Evolutionary conservation across 2,797 vertebrate genomes (phyloP).

Genomic region (Siniperca obscura): DNA sequence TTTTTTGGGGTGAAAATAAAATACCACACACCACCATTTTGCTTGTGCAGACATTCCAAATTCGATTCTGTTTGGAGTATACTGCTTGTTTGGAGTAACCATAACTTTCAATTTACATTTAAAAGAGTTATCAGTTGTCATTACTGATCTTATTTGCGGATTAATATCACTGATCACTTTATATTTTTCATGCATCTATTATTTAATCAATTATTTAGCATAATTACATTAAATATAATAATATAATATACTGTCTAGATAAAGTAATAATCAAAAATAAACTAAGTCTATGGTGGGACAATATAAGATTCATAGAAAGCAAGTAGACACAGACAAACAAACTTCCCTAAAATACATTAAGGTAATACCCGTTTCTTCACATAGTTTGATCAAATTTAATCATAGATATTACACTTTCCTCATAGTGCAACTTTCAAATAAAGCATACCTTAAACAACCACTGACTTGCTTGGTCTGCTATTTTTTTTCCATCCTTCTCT

Average conservation of each 20-base stretch:
- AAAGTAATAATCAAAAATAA: background rate
- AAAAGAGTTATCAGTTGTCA: too few relatives aligned
- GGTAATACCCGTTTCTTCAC: background rate
- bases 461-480: too few relatives aligned
- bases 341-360: background rate
- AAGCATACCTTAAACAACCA: too few relatives aligned
- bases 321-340: background rate
- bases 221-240: background rate
- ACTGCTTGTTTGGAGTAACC: too few relatives aligned
- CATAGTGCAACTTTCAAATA: too few relatives aligned
- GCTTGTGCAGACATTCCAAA: too few relatives aligned
- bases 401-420: too few relatives aligned
- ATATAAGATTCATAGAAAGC: background rate
- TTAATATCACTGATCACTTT: background rate
- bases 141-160: background rate
- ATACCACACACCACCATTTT: background rate
- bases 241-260: background rate
- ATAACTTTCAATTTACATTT: background rate
- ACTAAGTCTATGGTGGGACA: background rate
- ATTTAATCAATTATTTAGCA: background rate
- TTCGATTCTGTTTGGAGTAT: too few relatives aligned
- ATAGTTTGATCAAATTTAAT: background rate
- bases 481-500: too few relatives aligned
- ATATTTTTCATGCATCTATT: background rate
- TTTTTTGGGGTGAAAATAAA: background rate